Base-by-base conservation (phyloP, 2,888 invertebrate genomes). In the Zaprionus obscuricornis region DNA sequence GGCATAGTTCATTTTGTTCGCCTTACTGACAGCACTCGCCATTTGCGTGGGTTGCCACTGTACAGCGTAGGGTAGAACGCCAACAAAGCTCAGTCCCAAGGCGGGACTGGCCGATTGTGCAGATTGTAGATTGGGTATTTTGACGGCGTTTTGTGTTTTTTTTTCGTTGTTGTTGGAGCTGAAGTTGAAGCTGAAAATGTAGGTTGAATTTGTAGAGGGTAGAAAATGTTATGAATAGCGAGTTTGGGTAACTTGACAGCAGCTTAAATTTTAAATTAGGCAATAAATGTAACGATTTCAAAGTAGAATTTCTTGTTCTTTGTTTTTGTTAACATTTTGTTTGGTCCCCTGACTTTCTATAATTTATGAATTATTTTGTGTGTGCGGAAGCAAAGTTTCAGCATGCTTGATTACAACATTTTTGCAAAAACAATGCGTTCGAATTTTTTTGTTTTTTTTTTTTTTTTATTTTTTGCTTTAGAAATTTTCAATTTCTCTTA, bases 11-110 rank as follows among this genome's bases (percentile, higher is more conserved):
- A 66, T 63, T 57, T 88, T 88, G 20, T 87, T 78, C 42, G 87
- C 86, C 72, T 90, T 89, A 17, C 88, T 67, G 1, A 40, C 42
- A 34, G 43, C 29, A 8, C 54, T 26, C 7, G 57, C 27, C 4
- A 37, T 2, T n/a, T 45, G 54, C 13, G 58, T 1, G 20, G 68
- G 71, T 74, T 76, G 89, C 75, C 90, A 90, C 68, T 88, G 88
- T 56, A 89, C 62, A 13, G 89, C 81, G 66, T 89, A 89, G 24
- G 90, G 89, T 75, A 89, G 62, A 55, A 88, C 73, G 68, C 88
- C 89, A 73, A 90, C 85, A 29, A 88, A 84, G 85, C 89, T 85
- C 68, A 90, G 87, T 77, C 89, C 89, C 84, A 79, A 75, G 64
- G 86, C 70, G 52, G 88, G 85, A 86, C 87, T 85, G 85, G 87